Conservation (phyloP, 2,797 vertebrate species). For the Galagoides demidoff region DNA sequence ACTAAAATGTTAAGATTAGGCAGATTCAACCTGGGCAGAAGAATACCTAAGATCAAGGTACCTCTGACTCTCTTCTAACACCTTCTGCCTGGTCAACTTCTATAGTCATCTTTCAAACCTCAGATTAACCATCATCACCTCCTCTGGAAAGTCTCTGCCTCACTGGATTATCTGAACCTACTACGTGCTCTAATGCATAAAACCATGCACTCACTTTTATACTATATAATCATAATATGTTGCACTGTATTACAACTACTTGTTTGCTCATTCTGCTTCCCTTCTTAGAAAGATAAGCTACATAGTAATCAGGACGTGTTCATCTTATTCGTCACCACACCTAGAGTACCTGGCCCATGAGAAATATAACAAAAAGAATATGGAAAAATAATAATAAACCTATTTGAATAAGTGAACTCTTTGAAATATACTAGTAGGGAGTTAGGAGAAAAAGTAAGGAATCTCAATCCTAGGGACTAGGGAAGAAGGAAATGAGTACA, state of each 20-base stretch:
- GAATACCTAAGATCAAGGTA: neutral
- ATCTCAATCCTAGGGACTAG: neutral
- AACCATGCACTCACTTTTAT: neutral
- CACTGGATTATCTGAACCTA: neutral
- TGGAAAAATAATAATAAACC: neutral
- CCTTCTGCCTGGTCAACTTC: neutral
- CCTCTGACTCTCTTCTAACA: neutral
- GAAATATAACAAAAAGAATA: neutral
- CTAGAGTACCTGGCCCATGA: neutral
- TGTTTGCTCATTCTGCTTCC: neutral
- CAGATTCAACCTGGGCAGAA: neutral
- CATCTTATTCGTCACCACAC: neutral
- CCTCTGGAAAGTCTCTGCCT: neutral
- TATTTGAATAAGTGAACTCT: neutral
- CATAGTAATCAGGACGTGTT: neutral
- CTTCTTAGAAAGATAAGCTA: conserved; percentile 4
- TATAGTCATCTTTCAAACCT: neutral
- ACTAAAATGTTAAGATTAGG: neutral
- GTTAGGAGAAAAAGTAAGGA: neutral
- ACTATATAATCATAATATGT: neutral
- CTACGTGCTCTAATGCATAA: neutral
- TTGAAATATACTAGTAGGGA: neutral
- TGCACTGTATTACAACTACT: neutral
- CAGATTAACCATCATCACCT: neutral
- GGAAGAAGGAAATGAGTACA: neutral